These are phyloP conservation scores for Prionace glauca DNA, from an alignment of 2,797 vertebrate genomes.

Conservation along the genomic window DNA sequence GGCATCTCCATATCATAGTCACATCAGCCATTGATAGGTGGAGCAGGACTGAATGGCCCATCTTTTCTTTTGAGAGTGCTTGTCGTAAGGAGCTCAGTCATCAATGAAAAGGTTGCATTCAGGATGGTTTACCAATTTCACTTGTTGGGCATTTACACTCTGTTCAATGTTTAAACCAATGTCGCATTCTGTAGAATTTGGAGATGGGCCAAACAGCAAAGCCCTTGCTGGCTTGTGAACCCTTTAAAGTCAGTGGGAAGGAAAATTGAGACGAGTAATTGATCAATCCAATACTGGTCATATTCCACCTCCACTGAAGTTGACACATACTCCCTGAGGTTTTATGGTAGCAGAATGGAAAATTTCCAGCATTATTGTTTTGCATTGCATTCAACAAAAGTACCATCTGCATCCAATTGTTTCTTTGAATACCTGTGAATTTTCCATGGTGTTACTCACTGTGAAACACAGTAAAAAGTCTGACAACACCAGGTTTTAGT, in stretches of 20 bases:
- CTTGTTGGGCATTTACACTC: background rate
- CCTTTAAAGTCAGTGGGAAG: background rate
- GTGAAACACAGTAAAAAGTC: too few species aligned
- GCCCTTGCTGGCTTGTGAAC: background rate
- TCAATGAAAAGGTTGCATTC: background rate
- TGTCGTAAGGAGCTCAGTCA: background rate
- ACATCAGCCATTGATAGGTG: too few species aligned
- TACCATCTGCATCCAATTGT: background rate
- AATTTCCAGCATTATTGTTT: background rate
- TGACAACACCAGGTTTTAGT: too few species aligned
- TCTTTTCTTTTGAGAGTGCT: background rate
- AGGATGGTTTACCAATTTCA: background rate
- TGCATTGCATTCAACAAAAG: background rate
- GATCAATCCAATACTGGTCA: background rate
- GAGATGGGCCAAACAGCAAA: background rate
- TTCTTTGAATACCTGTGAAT: background rate
- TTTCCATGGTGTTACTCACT: background rate
- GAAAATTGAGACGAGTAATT: background rate
- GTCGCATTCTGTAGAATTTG: background rate
- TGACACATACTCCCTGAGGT: background rate
- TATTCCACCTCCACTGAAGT: background rate
- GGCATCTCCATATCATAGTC: too few species aligned
- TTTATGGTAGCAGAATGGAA: background rate
- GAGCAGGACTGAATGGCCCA: too few species aligned
- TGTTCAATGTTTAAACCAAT: background rate